These are phyloP conservation scores for Sweltsa coloradensis DNA, from an alignment of 1,140 invertebrate genomes.

Conservation along the genomic window DNA sequence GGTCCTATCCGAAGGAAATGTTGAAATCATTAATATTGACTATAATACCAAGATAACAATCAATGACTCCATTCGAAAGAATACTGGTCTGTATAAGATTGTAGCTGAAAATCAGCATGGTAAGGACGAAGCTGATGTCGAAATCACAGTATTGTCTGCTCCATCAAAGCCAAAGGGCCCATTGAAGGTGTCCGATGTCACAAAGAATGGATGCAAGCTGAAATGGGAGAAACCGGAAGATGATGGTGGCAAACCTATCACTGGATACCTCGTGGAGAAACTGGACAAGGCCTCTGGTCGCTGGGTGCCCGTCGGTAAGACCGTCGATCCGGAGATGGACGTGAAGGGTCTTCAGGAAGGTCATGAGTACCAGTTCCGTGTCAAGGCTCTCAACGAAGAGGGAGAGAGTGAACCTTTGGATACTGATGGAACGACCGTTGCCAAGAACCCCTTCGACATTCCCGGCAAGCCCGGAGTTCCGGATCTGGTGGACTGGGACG, in stretches of 20 bases:
- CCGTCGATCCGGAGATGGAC: slow-evolving; percentile 73
- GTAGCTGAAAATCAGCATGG: slow-evolving; percentile 86
- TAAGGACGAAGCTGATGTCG: slow-evolving; percentile 84
- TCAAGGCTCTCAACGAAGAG: slow-evolving; percentile 96
- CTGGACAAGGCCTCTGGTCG: slow-evolving; percentile 85
- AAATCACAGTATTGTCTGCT: slow-evolving; percentile 77
- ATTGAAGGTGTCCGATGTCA: slow-evolving; percentile 84
- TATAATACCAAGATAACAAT: slow-evolving; percentile 89
- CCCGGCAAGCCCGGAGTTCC: slow-evolving; percentile 81
- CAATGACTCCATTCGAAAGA: slow-evolving; percentile 65
- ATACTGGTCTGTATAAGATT: slow-evolving; percentile 85
- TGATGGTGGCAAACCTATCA: slow-evolving; percentile 94
- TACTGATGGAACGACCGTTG: slow-evolving; percentile 68
- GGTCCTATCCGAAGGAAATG: slow-evolving; percentile 44
- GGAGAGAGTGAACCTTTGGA: slow-evolving; percentile 92
- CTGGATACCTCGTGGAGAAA: slow-evolving; percentile 94
- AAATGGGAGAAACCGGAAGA: slow-evolving; percentile 97
- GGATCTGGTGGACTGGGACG: slow-evolving; percentile 85
- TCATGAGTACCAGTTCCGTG: slow-evolving; percentile 92
- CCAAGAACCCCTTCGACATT: slow-evolving; percentile 90
- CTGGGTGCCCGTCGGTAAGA: slow-evolving; percentile 81
- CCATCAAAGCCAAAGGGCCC: slow-evolving; percentile 81
- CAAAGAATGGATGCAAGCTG: slow-evolving; percentile 81
- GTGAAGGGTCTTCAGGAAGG: slow-evolving; percentile 85
- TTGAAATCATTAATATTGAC: slow-evolving; percentile 80